phyloP scores from a whole-genome alignment of 2,797 vertebrate genomes.

The Sebastes paucispinis region DNA sequence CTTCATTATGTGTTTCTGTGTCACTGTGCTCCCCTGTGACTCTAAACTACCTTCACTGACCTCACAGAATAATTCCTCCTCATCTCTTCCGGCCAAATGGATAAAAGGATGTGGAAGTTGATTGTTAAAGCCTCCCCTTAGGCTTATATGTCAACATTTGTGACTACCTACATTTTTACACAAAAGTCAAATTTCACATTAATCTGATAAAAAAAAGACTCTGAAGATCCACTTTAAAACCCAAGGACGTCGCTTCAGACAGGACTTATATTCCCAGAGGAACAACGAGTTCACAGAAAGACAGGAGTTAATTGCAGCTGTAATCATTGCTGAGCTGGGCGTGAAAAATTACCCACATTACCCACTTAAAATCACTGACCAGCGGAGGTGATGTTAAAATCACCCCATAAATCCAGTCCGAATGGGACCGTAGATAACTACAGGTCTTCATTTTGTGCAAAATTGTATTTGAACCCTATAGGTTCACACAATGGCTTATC shows the following conservation, averaged over 20 bases:
- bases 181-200: neutral
- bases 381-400: neutral
- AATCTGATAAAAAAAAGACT: neutral
- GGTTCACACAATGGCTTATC: neutral
- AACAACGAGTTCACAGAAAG: neutral
- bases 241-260: neutral
- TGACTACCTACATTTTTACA: neutral
- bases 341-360: neutral
- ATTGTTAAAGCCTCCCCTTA: neutral
- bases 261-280: neutral
- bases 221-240: neutral
- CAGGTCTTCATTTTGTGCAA: neutral
- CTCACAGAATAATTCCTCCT: neutral
- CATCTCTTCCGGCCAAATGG: neutral
- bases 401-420: neutral
- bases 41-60: neutral
- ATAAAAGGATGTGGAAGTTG: neutral
- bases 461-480: neutral
- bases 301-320: neutral
- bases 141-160: neutral
- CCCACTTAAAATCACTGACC: neutral
- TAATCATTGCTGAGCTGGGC: neutral
- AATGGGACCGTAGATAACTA: neutral
- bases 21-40: neutral
- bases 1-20: neutral